Conservation (phyloP, 2,113 vertebrate genomes). For the Solenodon paradoxus region DNA sequence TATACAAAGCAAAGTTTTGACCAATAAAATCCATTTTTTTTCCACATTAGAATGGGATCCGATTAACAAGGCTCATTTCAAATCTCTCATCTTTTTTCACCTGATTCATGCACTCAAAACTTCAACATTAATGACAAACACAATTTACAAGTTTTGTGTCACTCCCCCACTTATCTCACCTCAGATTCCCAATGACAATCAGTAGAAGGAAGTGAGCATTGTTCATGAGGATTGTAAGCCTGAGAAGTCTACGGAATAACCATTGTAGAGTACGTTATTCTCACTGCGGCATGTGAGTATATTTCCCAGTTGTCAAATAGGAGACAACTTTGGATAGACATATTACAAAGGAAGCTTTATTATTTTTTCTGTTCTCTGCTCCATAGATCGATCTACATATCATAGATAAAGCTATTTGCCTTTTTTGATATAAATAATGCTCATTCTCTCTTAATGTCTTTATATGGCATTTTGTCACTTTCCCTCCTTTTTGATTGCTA, state of each 20-base stretch:
- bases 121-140: no score
- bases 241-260: not conserved
- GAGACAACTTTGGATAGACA: not conserved
- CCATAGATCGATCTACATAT: not conserved
- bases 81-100: no score
- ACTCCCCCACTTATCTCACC: fast-evolving
- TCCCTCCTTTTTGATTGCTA: not conserved
- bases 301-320: not conserved
- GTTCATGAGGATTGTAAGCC: not conserved
- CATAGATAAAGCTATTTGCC: not conserved
- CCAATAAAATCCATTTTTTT: not conserved
- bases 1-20: not conserved
- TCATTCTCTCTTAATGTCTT: not conserved
- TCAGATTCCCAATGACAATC: not conserved
- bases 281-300: not conserved
- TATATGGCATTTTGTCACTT: not conserved
- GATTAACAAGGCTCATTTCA: not conserved
- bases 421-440: no score
- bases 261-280: not conserved
- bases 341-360: not conserved
- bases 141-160: not conserved
- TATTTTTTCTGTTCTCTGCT: not conserved
- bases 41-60: not conserved
- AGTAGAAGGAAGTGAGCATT: not conserved
- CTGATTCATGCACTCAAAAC: no score